phyloP scores from a whole-genome alignment of 2,888 invertebrate genomes.

The Rhodophaea formosa region DNA sequence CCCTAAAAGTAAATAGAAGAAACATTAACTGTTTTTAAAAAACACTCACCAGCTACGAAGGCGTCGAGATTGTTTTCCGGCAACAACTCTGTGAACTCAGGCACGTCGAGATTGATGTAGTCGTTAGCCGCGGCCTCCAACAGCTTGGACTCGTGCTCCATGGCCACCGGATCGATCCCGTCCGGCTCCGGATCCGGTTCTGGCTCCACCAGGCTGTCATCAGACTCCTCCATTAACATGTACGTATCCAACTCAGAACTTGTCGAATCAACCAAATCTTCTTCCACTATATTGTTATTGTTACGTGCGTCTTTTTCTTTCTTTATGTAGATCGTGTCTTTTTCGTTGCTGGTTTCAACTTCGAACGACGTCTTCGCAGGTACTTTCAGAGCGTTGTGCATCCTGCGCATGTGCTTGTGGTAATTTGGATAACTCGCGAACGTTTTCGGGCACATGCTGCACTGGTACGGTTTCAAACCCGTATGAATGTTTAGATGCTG shows the following conservation, averaged over 20 bases:
- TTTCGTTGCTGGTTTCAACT: neutral
- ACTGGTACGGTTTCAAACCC: constrained; percentile 77
- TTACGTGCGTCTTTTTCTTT: neutral
- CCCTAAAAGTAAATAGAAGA: no score
- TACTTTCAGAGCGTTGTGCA: constrained; percentile 49
- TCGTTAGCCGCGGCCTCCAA: constrained; percentile 27
- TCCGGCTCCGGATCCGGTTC: constrained; percentile 13
- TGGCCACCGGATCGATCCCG: constrained; percentile 42
- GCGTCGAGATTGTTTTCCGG: neutral
- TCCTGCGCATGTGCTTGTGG: constrained; percentile 74
- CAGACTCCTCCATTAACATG: constrained; percentile 31
- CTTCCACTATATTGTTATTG: constrained; percentile 23
- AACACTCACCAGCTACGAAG: constrained; percentile 23
- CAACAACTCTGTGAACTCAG: neutral
- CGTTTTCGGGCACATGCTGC: constrained; percentile 76
- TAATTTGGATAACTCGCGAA: constrained; percentile 82
- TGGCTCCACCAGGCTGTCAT: constrained; percentile 45
- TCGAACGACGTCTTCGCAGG: neutral
- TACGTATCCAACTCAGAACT: constrained; percentile 35
- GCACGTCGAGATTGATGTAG: neutral
- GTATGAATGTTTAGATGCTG: constrained; percentile 82
- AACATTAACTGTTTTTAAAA: no score
- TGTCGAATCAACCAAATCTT: constrained; percentile 35
- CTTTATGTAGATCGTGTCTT: neutral
- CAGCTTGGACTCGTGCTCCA: constrained; percentile 42